Evolutionary conservation across 2,888 invertebrate species (phyloP), one percentile per base, ranked within the genome.

Genomic region (Muscina levida): DNA sequence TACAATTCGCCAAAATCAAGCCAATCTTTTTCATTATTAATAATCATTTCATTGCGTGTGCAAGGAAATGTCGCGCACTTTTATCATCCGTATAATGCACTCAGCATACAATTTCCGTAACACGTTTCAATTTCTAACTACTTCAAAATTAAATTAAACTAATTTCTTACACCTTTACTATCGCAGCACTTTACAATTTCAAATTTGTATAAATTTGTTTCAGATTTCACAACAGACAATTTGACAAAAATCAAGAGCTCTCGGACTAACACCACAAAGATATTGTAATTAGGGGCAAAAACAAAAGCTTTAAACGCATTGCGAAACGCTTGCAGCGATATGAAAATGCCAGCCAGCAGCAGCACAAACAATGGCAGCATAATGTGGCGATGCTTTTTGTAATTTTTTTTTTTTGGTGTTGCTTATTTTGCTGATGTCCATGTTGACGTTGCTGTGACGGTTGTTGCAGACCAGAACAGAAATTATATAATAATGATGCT

Each of bases 311-410:
- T 19, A 44, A 74, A 53, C 59, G 44, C 44, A 68, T 46, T 46
- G 39, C 59, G 17, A 62, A 76, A 53, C 71, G 68, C 68, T 70
- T 48, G 1, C 17, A 46, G 65, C 68, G n/a, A 57, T 42, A 66
- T 53, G 13, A n/a, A 11, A 0, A 17, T 22, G 8, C 8, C 13
- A 11, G 39, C n/a, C 31, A 68, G 39, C 48, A 67, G 26, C 48
- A 72, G 39, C 46, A 68, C 59, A 51, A 71, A 71, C 22, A 57
- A 42, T 22, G 56, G 65, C 26, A 68, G 53, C 17, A 62, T 1
- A 26, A 71, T 71, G 57, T 67, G 70, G 39, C 39, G 26, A 37
- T n/a, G n/a, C n/a, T n/a, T n/a, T n/a, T n/a, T n/a, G 24, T 56
- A 44, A n/a, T n/a, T 11, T 11, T 44, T 46, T 46, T 46, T 31